A percentile compares a stretch with the other conserved stretches of the same genome.
Evolutionary conservation across 2,888 invertebrate species (phyloP).

Genomic region (Epinotia bilunana): DNA sequence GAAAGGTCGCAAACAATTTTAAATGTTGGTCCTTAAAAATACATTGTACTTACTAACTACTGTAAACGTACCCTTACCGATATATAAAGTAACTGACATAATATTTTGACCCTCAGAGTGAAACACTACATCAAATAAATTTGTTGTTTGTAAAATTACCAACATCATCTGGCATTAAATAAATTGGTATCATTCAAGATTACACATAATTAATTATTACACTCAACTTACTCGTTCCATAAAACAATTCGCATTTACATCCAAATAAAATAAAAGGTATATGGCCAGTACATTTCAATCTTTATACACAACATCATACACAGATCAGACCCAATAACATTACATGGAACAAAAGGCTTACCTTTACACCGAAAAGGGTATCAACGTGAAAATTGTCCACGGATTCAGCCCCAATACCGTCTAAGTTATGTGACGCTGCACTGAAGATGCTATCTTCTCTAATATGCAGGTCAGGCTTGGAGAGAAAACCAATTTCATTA

Average conservation of each 20-base stretch:
- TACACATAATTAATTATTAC: too few relatives aligned
- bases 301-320: slow-evolving; percentile 10
- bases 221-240: not conserved
- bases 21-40: slow-evolving; percentile 7
- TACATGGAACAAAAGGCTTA: slow-evolving; percentile 44
- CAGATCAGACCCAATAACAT: slow-evolving; percentile 38
- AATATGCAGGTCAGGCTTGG: slow-evolving; percentile 53
- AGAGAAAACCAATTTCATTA: slow-evolving; percentile 65
- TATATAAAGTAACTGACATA: too few relatives aligned
- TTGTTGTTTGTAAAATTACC: too few relatives aligned
- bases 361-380: slow-evolving; percentile 55
- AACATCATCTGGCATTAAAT: not conserved
- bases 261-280: not conserved
- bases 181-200: too few relatives aligned
- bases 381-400: slow-evolving; percentile 60
- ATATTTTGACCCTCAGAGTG: too few relatives aligned
- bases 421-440: slow-evolving; percentile 55
- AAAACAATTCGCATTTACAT: not conserved
- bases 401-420: slow-evolving; percentile 46
- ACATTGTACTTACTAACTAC: too few relatives aligned
- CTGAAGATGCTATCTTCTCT: slow-evolving; percentile 51
- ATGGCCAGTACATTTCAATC: not conserved
- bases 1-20: slow-evolving; percentile 22
- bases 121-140: too few relatives aligned
- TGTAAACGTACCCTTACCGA: not conserved